Percentiles rank a stretch among this genome's conserved stretches.
Conservation (phyloP, 1,140 invertebrate species). For the Alviniconcha marisindica region DNA sequence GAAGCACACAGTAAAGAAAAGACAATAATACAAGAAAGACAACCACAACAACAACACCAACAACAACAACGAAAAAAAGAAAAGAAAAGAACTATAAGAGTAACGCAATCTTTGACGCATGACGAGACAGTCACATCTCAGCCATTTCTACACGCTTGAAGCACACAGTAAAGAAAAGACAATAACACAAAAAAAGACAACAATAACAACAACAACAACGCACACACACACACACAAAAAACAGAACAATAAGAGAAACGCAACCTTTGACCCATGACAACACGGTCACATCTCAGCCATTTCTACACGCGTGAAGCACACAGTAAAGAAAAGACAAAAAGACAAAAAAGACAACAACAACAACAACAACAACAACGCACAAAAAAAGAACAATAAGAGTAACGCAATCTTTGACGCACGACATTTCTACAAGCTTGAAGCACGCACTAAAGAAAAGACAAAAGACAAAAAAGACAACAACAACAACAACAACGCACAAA, state of each 20-base stretch:
- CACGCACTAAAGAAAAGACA: constrained; percentile 42
- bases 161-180: constrained; percentile 44
- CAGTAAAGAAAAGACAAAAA: constrained; percentile 38
- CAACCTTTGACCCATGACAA: no score
- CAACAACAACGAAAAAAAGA: not conserved
- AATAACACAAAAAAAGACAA: not conserved
- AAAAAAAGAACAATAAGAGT: no score
- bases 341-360: not conserved
- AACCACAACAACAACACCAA: no score
- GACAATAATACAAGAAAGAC: no score
- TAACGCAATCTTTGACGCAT: no score
- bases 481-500: not conserved
- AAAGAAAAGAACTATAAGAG: no score
- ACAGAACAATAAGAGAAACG: no score
- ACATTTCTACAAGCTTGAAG: constrained; percentile 37
- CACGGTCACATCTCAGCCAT: no score
- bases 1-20: no score
- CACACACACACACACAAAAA: not conserved
- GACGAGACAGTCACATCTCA: no score
- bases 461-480: not conserved
- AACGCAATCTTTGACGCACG: no score
- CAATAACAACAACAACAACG: not conserved
- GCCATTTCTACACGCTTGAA: constrained; percentile 35
- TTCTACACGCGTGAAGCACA: constrained; percentile 37
- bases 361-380: not conserved